Evolutionary conservation across 2,113 vertebrate species (phyloP).

Genomic region (Orycteropus afer): DNA sequence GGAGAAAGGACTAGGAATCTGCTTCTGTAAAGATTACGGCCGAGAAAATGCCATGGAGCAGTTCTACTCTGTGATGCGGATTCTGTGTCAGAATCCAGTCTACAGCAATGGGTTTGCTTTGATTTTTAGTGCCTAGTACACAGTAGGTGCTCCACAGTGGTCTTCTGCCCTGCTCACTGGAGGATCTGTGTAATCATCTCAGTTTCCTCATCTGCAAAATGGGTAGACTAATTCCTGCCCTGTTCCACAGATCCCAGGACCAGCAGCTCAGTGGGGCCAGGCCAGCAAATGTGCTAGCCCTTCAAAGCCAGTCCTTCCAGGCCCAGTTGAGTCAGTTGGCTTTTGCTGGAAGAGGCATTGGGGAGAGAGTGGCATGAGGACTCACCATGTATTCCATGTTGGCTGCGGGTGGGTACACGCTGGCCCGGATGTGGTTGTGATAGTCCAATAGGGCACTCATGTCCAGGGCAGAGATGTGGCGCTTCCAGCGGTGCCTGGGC

Average conservation of each 20-base stretch:
- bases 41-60: neutral
- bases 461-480: slow-evolving; percentile 88
- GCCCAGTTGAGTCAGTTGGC: neutral
- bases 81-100: neutral
- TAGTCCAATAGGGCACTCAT: slow-evolving; percentile 89
- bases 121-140: neutral
- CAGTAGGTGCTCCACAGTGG: neutral
- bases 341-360: neutral
- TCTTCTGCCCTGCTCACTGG: neutral
- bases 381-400: slow-evolving; percentile 97
- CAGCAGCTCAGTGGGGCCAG: neutral
- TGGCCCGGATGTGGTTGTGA: slow-evolving; percentile 92
- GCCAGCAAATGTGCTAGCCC: neutral
- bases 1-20: neutral
- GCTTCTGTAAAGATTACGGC: neutral
- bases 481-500: slow-evolving; percentile 81
- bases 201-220: neutral
- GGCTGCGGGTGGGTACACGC: slow-evolving; percentile 90
- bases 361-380: neutral
- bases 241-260: neutral
- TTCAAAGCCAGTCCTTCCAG: neutral
- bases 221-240: neutral
- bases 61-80: too few relatives aligned
- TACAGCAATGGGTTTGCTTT: neutral
- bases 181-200: neutral